Evolutionary conservation across 2,888 invertebrate genomes (phyloP).

Genomic region (Tetragonisca angustula): DNA sequence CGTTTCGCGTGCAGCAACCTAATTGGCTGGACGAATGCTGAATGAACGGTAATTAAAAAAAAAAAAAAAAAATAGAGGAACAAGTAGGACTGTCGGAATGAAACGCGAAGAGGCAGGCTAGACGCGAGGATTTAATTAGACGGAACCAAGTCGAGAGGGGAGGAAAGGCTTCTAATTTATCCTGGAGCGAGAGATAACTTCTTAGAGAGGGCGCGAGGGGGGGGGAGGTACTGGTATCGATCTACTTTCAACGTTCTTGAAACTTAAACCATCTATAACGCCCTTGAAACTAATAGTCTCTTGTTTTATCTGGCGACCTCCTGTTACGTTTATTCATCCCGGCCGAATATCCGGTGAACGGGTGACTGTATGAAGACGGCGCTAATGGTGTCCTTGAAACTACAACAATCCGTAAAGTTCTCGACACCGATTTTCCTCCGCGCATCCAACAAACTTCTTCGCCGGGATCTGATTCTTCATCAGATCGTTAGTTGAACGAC

Average conservation of each 20-base stretch:
- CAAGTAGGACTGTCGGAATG: neutral
- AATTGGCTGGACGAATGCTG: neutral
- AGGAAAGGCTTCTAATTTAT: constrained; percentile 18
- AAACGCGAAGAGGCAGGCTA: neutral
- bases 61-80: too few species aligned
- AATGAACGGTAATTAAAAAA: neutral
- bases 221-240: constrained; percentile 27
- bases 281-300: constrained; percentile 52
- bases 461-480: neutral
- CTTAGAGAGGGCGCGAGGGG: too few species aligned
- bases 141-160: neutral
- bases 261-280: constrained; percentile 54
- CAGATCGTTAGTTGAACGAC: neutral
- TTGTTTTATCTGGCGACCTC: constrained; percentile 38
- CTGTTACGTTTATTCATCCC: constrained; percentile 57
- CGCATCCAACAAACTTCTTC: neutral
- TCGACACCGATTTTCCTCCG: constrained; percentile 23
- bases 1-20: too few species aligned
- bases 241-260: constrained; percentile 44
- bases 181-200: constrained; percentile 11
- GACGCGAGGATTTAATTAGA: neutral
- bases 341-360: constrained; percentile 22
- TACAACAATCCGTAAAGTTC: constrained; percentile 39
- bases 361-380: neutral
- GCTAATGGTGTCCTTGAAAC: constrained; percentile 51